phyloP scores from a whole-genome alignment of 2,113 vertebrate genomes.

The Gambusia affinis region DNA sequence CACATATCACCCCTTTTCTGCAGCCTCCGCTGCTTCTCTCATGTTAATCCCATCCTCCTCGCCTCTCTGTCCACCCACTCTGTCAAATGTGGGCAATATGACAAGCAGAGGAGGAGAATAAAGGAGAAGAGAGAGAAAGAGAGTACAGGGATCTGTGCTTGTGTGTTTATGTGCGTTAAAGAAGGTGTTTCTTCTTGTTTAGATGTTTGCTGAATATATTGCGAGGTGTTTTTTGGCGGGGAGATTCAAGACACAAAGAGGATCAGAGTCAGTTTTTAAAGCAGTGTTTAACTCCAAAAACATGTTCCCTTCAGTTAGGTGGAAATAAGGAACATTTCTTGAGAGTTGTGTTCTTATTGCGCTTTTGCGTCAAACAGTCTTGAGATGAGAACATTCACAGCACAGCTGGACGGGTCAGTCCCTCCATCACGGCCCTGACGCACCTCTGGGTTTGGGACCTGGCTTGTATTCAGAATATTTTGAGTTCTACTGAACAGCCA shows the following conservation, averaged over 20 bases:
- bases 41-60: conserved; percentile 30
- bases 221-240: too few species aligned
- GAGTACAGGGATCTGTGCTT: not conserved
- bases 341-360: not conserved
- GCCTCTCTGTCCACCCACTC: conserved; percentile 37
- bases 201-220: not conserved
- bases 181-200: not conserved
- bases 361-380: not conserved
- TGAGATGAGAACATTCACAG: not conserved
- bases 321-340: not conserved
- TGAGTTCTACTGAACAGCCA: too few species aligned
- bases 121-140: not conserved
- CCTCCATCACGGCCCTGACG: too few species aligned
- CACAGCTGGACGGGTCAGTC: not conserved
- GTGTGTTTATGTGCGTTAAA: not conserved
- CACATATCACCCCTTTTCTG: not conserved
- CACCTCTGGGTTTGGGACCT: too few species aligned
- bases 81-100: conserved; percentile 9
- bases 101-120: conserved; percentile 7
- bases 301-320: not conserved
- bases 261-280: too few species aligned
- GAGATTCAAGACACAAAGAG: too few species aligned
- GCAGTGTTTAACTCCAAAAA: not conserved
- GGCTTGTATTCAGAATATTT: not conserved
- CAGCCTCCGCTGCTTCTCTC: not conserved